Evolutionary conservation across 2,797 vertebrate genomes (phyloP).

Genomic region (Darevskia mixta): DNA sequence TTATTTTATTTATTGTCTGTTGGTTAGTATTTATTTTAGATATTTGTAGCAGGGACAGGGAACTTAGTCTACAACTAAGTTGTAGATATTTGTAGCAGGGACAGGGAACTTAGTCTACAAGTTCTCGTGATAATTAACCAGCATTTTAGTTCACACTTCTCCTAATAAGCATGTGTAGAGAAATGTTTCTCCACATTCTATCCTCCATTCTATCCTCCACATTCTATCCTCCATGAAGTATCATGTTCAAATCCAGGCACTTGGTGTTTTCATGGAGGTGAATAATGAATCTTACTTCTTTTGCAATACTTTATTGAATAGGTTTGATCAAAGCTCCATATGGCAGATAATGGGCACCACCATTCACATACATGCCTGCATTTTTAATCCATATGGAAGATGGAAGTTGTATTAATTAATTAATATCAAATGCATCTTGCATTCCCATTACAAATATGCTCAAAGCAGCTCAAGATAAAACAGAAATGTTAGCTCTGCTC

Average conservation of each 20-base stretch:
- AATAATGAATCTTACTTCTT: neutral
- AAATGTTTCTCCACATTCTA: neutral
- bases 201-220: neutral
- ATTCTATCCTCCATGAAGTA: neutral
- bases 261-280: constrained; percentile 29
- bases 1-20: too few relatives aligned
- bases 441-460: too few relatives aligned
- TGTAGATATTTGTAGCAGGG: neutral
- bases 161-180: too few relatives aligned
- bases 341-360: constrained; percentile 37
- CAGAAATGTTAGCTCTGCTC: too few relatives aligned
- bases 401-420: too few relatives aligned
- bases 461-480: too few relatives aligned
- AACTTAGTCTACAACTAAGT: too few relatives aligned
- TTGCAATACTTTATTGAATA: constrained; percentile 30
- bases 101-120: too few relatives aligned
- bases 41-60: neutral
- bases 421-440: too few relatives aligned
- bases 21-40: neutral
- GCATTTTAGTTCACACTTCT: too few relatives aligned
- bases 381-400: too few relatives aligned
- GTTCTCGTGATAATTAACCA: too few relatives aligned
- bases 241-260: neutral
- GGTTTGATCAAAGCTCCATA: constrained; percentile 36
- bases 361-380: constrained; percentile 43